Evolutionary conservation across 2,888 invertebrate genomes (phyloP).

Genomic region (Chrysolina haemoptera): DNA sequence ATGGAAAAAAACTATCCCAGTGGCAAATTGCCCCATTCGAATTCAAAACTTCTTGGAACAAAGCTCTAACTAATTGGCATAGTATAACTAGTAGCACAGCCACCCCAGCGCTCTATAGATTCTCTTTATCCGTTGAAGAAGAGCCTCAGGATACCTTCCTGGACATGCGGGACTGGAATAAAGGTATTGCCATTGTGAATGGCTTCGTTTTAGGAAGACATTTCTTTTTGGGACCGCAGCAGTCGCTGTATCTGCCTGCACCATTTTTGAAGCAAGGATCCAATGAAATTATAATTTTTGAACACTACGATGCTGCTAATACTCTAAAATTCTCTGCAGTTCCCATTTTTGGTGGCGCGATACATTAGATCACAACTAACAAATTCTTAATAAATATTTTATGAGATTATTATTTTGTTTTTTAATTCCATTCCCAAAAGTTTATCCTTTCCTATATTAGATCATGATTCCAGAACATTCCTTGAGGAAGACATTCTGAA

Average conservation of each 20-base stretch:
- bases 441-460: too few species aligned
- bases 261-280: conserved; percentile 76
- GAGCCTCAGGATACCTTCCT: conserved; percentile 81
- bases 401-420: too few species aligned
- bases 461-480: too few species aligned
- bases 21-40: conserved; percentile 72
- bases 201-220: conserved; percentile 90
- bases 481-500: too few species aligned
- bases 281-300: conserved; percentile 66
- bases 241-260: conserved; percentile 87
- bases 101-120: conserved; percentile 75
- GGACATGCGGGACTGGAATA: conserved; percentile 85
- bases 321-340: conserved; percentile 56
- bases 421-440: too few species aligned
- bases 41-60: conserved; percentile 70
- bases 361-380: not conserved
- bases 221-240: conserved; percentile 83
- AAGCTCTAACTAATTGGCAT: conserved; percentile 67
- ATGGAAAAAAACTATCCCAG: conserved; percentile 64
- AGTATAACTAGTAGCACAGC: conserved; percentile 62
- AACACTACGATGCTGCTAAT: conserved; percentile 60
- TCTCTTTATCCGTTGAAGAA: conserved; percentile 68
- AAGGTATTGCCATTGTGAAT: conserved; percentile 89
- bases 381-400: too few species aligned
- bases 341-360: conserved; percentile 55